Evolutionary conservation across 2,113 vertebrate genomes (phyloP).

Genomic region (Dicerorhinus sumatrensis): DNA sequence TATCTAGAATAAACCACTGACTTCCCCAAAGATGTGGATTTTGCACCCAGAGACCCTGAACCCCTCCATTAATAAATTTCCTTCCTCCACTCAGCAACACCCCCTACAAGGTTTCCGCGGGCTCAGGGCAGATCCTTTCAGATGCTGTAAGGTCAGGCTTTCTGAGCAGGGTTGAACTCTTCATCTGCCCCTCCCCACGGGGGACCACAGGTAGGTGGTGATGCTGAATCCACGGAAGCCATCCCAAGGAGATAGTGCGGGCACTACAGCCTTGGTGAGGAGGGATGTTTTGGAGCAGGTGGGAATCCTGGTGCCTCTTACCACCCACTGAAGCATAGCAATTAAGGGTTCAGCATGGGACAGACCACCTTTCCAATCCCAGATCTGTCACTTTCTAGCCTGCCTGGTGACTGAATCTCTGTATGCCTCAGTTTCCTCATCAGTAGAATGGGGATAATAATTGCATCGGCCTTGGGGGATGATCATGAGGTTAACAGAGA

Average conservation of each 20-base stretch:
- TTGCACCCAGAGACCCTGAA: background rate
- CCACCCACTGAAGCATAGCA: accelerated
- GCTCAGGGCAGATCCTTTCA: background rate
- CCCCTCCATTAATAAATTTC: background rate
- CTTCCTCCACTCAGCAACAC: background rate
- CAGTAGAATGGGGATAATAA: background rate
- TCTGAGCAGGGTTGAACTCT: background rate
- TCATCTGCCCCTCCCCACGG: background rate
- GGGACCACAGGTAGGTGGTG: background rate
- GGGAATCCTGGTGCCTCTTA: background rate
- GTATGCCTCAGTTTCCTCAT: background rate
- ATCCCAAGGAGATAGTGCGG: accelerated
- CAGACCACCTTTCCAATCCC: background rate
- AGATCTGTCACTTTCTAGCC: background rate
- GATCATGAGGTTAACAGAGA: background rate
- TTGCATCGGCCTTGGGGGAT: accelerated
- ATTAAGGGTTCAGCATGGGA: background rate
- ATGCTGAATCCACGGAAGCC: background rate
- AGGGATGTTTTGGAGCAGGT: accelerated
- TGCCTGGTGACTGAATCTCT: background rate
- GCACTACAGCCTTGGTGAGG: accelerated
- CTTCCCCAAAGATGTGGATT: background rate
- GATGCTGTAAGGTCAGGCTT: background rate
- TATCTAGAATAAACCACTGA: background rate
- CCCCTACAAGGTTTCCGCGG: background rate